These are phyloP conservation scores for Zosterops japonicus DNA, from an alignment of 2,113 vertebrate species.

Conservation along the genomic window DNA sequence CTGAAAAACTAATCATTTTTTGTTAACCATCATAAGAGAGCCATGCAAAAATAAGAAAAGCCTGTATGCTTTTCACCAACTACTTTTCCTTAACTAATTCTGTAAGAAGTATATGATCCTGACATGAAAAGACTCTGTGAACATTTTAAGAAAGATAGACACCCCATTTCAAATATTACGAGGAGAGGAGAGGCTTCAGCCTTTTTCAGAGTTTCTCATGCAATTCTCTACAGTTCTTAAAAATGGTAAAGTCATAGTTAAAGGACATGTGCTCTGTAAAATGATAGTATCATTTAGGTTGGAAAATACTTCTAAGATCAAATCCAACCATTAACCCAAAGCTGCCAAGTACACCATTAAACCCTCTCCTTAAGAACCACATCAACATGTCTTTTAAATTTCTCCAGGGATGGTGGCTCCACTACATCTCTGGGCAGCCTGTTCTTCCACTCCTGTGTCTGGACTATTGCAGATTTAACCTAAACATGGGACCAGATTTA, in stretches of 20 bases:
- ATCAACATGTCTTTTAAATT: background rate
- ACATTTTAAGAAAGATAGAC: background rate
- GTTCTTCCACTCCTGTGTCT: background rate
- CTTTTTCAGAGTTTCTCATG: background rate
- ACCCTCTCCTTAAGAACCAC: background rate
- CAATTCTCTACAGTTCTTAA: background rate
- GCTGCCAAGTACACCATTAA: background rate
- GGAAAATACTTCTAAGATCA: background rate
- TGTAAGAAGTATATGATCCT: background rate
- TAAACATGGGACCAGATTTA: background rate
- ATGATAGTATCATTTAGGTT: background rate
- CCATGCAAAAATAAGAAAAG: background rate
- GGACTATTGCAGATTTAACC: background rate
- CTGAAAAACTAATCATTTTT: background rate
- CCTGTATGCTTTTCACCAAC: background rate
- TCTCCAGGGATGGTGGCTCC: background rate
- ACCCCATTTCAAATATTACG: background rate
- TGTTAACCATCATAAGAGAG: background rate
- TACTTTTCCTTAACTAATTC: background rate
- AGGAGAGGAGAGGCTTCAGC: background rate
- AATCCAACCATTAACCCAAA: background rate
- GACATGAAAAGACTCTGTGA: background rate
- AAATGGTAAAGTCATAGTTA: background rate
- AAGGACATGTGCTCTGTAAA: background rate
- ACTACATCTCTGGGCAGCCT: background rate